phyloP scores from a whole-genome alignment of 2,888 invertebrate genomes.

The Linyphia triangularis region DNA sequence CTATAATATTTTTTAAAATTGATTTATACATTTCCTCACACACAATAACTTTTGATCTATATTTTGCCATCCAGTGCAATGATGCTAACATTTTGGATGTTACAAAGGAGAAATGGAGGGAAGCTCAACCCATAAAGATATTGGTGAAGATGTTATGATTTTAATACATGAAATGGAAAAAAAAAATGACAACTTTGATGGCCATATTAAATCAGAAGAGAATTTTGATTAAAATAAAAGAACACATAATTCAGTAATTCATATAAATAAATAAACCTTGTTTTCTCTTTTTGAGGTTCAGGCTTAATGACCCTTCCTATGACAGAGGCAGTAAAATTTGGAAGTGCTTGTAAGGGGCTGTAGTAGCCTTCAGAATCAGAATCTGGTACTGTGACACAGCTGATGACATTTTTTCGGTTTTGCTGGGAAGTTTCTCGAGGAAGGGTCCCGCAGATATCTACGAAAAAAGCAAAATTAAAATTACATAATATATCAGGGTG shows the following conservation, averaged over 20 bases:
- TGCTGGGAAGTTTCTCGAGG: slow-evolving; percentile 30
- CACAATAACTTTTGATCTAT: too few relatives aligned
- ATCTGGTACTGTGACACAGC: slow-evolving; percentile 88
- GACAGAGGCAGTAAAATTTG: slow-evolving; percentile 75
- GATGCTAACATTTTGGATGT: too few relatives aligned
- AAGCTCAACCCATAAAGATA: too few relatives aligned
- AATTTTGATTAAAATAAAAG: background rate
- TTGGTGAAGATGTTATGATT: too few relatives aligned
- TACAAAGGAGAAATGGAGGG: too few relatives aligned
- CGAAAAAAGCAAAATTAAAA: background rate
- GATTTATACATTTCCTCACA: too few relatives aligned
- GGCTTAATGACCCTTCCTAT: slow-evolving; percentile 77
- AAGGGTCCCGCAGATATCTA: slow-evolving; percentile 25
- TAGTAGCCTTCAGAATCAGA: slow-evolving; percentile 78
- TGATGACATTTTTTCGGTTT: slow-evolving; percentile 80
- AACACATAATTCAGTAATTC: background rate
- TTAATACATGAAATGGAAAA: too few relatives aligned
- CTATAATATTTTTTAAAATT: too few relatives aligned
- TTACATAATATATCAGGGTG: too few relatives aligned
- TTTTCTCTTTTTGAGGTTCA: slow-evolving; percentile 76
- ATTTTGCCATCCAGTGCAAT: too few relatives aligned
- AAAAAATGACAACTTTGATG: background rate
- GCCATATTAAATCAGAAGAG: background rate
- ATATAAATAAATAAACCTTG: slow-evolving; percentile 3
- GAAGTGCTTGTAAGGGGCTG: slow-evolving; percentile 76